A percentile compares a stretch with the other conserved stretches of the same genome.
Evolutionary conservation across 2,888 invertebrate genomes (phyloP).

Genomic region (Taphrorychus bicolor): DNA sequence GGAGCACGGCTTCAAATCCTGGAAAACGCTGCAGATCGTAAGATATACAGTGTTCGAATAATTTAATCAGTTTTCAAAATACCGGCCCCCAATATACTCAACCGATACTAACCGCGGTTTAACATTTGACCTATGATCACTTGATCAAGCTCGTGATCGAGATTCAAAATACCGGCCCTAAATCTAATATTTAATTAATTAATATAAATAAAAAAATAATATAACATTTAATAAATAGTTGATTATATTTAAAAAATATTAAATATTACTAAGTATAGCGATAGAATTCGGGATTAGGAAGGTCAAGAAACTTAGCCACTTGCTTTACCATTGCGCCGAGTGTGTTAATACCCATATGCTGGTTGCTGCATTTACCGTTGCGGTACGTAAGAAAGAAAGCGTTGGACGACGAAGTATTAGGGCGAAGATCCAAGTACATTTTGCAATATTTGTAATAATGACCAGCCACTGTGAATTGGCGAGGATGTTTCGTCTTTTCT

Average conservation of each 20-base stretch:
- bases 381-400: slow-evolving; percentile 40
- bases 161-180: no score
- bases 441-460: slow-evolving; percentile 36
- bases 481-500: not conserved
- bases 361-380: slow-evolving; percentile 35
- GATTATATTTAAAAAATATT: not conserved
- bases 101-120: no score
- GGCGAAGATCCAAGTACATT: slow-evolving; percentile 36
- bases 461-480: slow-evolving; percentile 23
- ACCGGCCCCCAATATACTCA: no score
- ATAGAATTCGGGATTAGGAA: not conserved
- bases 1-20: no score
- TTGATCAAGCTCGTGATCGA: no score
- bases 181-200: no score
- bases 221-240: no score
- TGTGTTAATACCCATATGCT: slow-evolving; percentile 38
- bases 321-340: slow-evolving; percentile 33
- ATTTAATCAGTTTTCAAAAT: no score
- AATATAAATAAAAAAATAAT: no score
- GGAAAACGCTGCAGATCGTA: no score
- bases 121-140: no score
- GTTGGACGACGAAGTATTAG: not conserved
- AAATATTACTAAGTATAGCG: not conserved
- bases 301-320: slow-evolving; percentile 34
- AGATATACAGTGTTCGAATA: no score